Conservation (phyloP, 2,888 invertebrate genomes). For the Linnaemya vulpina region DNA sequence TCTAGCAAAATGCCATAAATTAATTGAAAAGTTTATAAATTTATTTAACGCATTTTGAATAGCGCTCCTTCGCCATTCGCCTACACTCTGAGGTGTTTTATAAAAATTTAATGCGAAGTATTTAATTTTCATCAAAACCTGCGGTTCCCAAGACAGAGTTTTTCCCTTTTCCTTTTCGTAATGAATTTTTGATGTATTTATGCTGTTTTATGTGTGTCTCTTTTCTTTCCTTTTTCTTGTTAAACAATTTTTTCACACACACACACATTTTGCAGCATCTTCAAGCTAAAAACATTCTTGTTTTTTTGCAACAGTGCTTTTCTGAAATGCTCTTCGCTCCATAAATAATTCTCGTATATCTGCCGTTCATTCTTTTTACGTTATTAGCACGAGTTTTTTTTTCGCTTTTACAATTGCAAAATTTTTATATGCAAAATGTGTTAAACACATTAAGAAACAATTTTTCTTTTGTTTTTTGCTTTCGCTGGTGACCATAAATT, state of each 20-base stretch:
- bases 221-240: too few species aligned
- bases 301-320: background rate
- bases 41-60: too few species aligned
- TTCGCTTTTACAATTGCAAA: background rate
- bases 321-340: background rate
- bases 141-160: too few species aligned
- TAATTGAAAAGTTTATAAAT: too few species aligned
- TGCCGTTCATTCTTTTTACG: background rate
- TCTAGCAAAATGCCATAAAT: too few species aligned
- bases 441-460: constrained; percentile 44
- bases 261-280: background rate
- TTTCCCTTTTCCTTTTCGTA: too few species aligned
- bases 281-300: too few species aligned
- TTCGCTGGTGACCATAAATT: constrained; percentile 34
- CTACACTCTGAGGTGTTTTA: too few species aligned
- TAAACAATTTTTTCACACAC: background rate
- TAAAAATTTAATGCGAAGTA: background rate
- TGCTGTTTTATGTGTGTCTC: too few species aligned
- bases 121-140: background rate
- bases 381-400: background rate
- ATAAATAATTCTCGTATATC: constrained; percentile 44
- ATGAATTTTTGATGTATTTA: too few species aligned
- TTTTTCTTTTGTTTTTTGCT: constrained; percentile 16
- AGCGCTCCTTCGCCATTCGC: too few species aligned
- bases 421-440: constrained; percentile 34